Base-by-base conservation (phyloP, 2,797 vertebrate genomes). In the Ataeniobius toweri region DNA sequence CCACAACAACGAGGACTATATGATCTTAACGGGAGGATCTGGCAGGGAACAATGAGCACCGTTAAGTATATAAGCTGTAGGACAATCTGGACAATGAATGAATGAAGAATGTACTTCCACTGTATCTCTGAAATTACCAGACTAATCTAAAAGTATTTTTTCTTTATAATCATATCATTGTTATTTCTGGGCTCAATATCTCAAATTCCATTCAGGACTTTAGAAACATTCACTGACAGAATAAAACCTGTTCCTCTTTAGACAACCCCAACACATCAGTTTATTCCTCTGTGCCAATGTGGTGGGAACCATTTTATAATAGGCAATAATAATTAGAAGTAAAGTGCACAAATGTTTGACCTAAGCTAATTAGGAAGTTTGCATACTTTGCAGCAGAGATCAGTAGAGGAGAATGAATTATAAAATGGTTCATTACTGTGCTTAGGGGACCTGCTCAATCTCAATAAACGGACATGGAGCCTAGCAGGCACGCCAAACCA, bases 311-410 rank as follows among this genome's bases (percentile, higher is more conserved):
- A 86, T 89, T 91, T 81, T 71, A 77, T 90, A 94, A 94, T 90
- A 92, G 90, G 92, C 91, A 81, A 91, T 79, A 83, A 94, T 94
- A 95, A 96, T 95, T 95, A 95, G 91, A 91, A 83, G 85, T 88
- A 94, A 94, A 94, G 91, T 90, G 92, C 89, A 89, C 91, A 93
- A 94, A 93, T 94, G 91, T 95, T 94, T 96, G 95, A 96, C 95
- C 94, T 87, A 84, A 89, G 91, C 92, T 95, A 95, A 95, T 96
- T 95, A 95, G 92, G 95, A 96, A 95, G 95, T 96, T 95, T 96
- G 93, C 93, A 93, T 92, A 91, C 93, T 93, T 92, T 92, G 94
- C 93, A 92, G 93, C 88, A 82, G 88, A 93, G 94, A 93, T 94
- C 93, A 93, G 90, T 88, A 80, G 81, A 68, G 87, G 89, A 95